Percentiles rank a stretch among this genome's conserved stretches.
Evolutionary conservation across 2,113 vertebrate genomes (phyloP).

Genomic region (Regulus satrapa): DNA sequence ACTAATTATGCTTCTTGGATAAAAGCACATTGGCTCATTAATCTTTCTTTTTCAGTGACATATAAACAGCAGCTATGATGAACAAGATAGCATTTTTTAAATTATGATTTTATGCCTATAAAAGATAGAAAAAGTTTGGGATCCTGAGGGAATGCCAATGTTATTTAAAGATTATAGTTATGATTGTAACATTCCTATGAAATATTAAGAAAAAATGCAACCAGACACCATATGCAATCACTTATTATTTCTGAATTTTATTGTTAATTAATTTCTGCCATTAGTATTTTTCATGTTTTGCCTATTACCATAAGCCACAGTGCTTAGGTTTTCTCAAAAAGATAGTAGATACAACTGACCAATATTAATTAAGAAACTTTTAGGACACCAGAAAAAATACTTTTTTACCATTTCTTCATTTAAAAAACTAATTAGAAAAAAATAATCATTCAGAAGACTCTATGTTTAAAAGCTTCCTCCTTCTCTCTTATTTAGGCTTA

Average conservation of each 20-base stretch:
- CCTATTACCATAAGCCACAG: neutral
- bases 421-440: neutral
- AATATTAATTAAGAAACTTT: neutral
- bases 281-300: neutral
- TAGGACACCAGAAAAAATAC: neutral
- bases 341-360: neutral
- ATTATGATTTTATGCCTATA: neutral
- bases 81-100: neutral
- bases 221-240: neutral
- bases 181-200: neutral
- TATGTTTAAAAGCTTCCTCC: neutral
- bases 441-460: neutral
- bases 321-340: neutral
- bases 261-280: neutral
- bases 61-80: neutral
- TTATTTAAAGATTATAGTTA: neutral
- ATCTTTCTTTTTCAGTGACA: conserved; percentile 11
- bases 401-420: neutral
- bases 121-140: neutral
- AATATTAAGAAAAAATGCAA: neutral
- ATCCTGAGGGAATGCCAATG: neutral
- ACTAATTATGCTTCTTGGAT: conserved; percentile 30
- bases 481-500: neutral
- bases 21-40: conserved; percentile 14
- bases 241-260: neutral